A percentile compares a stretch with the other conserved stretches of the same genome.
Conservation (phyloP, 1,140 invertebrate species). For the Heterodera schachtii region DNA sequence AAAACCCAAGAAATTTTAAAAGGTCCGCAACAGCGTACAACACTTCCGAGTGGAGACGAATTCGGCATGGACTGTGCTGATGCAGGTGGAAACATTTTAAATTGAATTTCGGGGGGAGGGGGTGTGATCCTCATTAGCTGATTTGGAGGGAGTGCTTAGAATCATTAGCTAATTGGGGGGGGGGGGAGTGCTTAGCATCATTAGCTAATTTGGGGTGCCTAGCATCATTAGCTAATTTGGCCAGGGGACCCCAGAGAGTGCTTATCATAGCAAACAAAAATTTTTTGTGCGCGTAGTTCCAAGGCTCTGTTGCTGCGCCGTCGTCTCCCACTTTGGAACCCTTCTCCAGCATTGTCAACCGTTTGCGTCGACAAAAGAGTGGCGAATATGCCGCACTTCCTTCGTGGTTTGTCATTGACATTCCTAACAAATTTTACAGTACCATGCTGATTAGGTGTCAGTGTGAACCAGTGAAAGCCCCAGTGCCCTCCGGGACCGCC, state of each 20-base stretch:
- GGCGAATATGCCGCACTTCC: constrained; percentile 42
- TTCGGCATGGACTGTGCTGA: constrained; percentile 53
- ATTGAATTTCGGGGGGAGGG: too few species aligned
- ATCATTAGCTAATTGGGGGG: too few species aligned
- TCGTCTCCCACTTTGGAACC: constrained; percentile 44
- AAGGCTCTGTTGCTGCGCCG: constrained; percentile 36
- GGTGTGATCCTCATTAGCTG: too few species aligned
- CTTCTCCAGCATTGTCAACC: constrained; percentile 50
- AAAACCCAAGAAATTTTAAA: too few species aligned
- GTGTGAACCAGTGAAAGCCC: constrained; percentile 53
- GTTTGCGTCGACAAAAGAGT: constrained; percentile 44
- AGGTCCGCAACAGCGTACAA: constrained; percentile 50
- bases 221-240: too few species aligned
- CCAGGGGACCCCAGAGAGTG: too few species aligned
- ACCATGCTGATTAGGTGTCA: constrained; percentile 38
- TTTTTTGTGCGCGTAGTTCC: too few species aligned
- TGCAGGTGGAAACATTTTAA: constrained; percentile 28
- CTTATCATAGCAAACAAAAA: too few species aligned
- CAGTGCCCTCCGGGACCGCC: constrained; percentile 51
- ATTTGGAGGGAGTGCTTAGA: too few species aligned
- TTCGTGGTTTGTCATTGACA: constrained; percentile 13
- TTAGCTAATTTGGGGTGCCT: too few species aligned
- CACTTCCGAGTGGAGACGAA: constrained; percentile 54
- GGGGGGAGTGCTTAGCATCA: too few species aligned
- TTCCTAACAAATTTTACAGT: neutral